A percentile compares a stretch with the other conserved stretches of the same genome.
Evolutionary conservation across 2,113 vertebrate genomes (phyloP).

Genomic region (Amphiprion ocellaris): DNA sequence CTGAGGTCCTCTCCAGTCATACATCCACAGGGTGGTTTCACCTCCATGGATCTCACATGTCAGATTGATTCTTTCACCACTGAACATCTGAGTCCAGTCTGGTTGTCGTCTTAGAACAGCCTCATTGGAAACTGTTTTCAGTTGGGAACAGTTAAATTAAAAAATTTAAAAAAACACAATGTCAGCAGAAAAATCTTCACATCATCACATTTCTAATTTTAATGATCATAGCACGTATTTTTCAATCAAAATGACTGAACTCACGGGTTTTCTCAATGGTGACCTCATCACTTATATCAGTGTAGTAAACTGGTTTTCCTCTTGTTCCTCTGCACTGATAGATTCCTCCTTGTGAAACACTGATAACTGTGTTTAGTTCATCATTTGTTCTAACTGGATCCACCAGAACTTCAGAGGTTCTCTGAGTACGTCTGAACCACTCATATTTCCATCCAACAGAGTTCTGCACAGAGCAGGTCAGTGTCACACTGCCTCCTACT

Average conservation of each 20-base stretch:
- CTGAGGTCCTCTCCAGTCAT: not conserved
- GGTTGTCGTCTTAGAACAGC: not conserved
- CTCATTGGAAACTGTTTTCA: slow-evolving; percentile 8
- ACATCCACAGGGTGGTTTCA: not conserved
- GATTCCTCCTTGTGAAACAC: slow-evolving; percentile 11
- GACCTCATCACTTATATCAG: not conserved
- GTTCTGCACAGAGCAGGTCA: slow-evolving; percentile 12
- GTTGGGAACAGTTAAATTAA: not conserved
- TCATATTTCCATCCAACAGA: not conserved
- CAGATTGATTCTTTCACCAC: slow-evolving; percentile 2
- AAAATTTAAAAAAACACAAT: not conserved
- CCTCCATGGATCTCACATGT: slow-evolving; percentile 32
- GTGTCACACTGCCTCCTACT: not conserved
- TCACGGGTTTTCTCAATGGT: slow-evolving; percentile 14
- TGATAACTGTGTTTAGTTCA: not conserved
- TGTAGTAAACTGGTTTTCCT: slow-evolving; percentile 1
- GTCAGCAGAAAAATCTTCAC: rapidly evolving
- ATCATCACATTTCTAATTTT: not conserved
- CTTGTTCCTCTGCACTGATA: not conserved
- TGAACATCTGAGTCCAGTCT: not conserved
- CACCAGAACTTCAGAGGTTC: not conserved
- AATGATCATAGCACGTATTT: not conserved
- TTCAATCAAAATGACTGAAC: not conserved
- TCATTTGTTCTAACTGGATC: not conserved
- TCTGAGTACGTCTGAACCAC: slow-evolving; percentile 6